Percentiles rank a stretch among this genome's conserved stretches.
Evolutionary conservation across 2,797 vertebrate genomes (phyloP).

Genomic region (Anguilla megastoma): DNA sequence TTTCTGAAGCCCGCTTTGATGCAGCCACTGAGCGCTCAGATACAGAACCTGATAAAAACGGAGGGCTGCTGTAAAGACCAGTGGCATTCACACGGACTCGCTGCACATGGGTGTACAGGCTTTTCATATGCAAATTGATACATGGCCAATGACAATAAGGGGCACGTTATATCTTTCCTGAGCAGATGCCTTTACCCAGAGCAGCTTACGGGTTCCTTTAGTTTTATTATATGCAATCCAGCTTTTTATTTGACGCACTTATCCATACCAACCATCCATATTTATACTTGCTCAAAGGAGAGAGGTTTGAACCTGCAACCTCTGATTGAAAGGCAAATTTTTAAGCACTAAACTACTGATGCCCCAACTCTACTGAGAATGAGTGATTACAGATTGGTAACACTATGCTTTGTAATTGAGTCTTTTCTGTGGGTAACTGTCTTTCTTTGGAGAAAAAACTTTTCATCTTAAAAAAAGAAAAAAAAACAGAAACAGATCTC

Average conservation of each 20-base stretch:
- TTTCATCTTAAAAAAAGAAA: neutral
- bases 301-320: too few relatives aligned
- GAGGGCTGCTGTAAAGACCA: neutral
- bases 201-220: neutral
- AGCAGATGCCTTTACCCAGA: neutral
- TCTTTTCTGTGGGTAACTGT: neutral
- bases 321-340: neutral
- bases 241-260: neutral
- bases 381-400: neutral
- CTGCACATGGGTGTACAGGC: neutral
- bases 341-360: neutral
- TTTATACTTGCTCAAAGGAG: too few relatives aligned
- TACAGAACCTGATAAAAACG: neutral
- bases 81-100: neutral
- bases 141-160: neutral
- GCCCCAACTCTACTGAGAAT: neutral
- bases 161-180: neutral
- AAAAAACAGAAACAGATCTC: neutral
- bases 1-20: neutral
- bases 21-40: neutral
- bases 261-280: neutral
- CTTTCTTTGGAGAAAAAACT: neutral
- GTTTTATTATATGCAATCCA: neutral
- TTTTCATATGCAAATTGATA: neutral
- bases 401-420: neutral